phyloP scores from a whole-genome alignment of 1,140 invertebrate species.

The Pachypeltis micranthus region DNA sequence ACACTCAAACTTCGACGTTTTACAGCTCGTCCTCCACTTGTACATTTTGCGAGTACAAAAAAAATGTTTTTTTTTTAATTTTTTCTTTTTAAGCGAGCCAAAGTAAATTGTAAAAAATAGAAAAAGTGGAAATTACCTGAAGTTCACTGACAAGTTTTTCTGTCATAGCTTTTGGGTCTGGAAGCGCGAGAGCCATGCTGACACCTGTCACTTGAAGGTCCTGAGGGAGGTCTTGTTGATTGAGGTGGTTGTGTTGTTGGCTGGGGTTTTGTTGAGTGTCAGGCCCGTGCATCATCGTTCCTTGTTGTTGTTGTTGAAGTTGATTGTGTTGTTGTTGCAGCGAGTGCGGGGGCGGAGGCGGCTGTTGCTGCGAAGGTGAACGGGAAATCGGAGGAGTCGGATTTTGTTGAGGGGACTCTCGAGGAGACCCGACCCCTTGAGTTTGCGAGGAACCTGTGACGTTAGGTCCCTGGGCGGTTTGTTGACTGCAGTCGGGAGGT shows the following conservation, averaged over 20 bases:
- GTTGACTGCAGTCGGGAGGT: background rate
- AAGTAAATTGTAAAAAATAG: background rate
- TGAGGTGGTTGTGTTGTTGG: background rate
- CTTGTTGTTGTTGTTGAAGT: slow-evolving; percentile 14
- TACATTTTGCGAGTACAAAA: no score
- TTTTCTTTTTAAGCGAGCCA: background rate
- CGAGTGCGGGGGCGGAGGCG: slow-evolving; percentile 17
- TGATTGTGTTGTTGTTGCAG: slow-evolving; percentile 12
- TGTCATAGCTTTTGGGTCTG: slow-evolving; percentile 29
- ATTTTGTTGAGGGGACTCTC: background rate
- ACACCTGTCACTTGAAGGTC: slow-evolving; percentile 20
- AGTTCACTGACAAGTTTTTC: slow-evolving; percentile 31
- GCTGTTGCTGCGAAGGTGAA: slow-evolving; percentile 8
- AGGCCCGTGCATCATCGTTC: background rate
- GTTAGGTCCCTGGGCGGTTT: slow-evolving; percentile 2
- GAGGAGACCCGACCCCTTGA: background rate
- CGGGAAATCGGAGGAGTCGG: slow-evolving; percentile 3
- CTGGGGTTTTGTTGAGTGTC: background rate
- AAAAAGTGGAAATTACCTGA: slow-evolving; percentile 26
- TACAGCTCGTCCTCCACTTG: no score
- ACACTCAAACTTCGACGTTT: background rate
- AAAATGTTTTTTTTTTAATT: background rate
- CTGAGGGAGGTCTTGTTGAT: slow-evolving; percentile 18
- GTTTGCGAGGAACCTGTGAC: background rate
- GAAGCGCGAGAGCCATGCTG: slow-evolving; percentile 20